These are phyloP conservation scores for Myotis findleyi DNA, from an alignment of 2,797 vertebrate genomes.

Conservation along the genomic window DNA sequence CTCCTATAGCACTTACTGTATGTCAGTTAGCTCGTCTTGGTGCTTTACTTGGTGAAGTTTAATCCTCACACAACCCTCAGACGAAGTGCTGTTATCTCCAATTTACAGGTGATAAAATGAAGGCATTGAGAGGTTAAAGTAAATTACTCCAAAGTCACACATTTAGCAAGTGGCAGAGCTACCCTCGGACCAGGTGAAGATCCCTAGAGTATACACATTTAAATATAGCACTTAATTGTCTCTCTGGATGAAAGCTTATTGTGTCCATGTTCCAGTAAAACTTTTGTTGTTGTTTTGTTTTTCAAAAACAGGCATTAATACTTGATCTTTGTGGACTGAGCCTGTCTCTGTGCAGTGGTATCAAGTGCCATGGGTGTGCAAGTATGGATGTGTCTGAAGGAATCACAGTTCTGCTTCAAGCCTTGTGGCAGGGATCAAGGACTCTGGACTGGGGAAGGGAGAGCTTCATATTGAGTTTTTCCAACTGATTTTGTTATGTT, in stretches of 20 bases:
- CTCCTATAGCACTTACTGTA: neutral
- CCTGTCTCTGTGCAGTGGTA: neutral
- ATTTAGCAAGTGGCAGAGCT: neutral
- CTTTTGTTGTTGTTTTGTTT: neutral
- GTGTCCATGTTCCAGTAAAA: neutral
- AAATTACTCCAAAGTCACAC: neutral
- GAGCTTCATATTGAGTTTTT: neutral
- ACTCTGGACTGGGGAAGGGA: neutral
- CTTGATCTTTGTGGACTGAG: neutral
- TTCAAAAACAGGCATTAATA: neutral
- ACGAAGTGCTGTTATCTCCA: neutral
- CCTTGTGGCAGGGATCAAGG: rapidly evolving
- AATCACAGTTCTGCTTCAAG: neutral
- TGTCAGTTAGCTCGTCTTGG: neutral
- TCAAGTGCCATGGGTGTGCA: neutral
- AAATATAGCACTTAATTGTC: neutral
- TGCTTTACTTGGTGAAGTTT: neutral
- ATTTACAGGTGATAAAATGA: neutral
- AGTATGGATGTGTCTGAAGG: neutral
- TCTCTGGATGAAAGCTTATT: neutral
- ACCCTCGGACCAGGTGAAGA: neutral
- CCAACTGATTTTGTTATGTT: neutral
- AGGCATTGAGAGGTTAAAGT: neutral
- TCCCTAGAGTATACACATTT: neutral
- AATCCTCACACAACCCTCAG: neutral